phyloP scores from a whole-genome alignment of 2,888 invertebrate species.

The Muschampia plurimacula region DNA sequence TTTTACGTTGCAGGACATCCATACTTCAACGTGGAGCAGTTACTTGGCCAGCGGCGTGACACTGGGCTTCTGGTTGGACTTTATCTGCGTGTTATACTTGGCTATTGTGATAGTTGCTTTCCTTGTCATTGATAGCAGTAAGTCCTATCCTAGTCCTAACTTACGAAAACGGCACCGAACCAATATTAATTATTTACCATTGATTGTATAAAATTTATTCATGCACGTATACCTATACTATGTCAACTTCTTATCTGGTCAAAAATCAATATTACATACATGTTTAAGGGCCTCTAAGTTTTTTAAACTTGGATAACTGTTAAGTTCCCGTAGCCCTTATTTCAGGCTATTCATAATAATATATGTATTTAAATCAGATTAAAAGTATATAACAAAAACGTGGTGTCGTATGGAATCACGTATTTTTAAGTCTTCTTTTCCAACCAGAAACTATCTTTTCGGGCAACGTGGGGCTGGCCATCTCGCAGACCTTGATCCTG shows the following conservation, averaged over 20 bases:
- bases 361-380: too few relatives aligned
- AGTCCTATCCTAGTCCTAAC: constrained; percentile 50
- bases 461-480: constrained; percentile 90
- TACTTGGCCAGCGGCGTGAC: constrained; percentile 88
- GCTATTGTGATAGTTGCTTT: constrained; percentile 89
- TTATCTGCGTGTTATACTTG: constrained; percentile 89
- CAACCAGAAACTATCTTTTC: constrained; percentile 78
- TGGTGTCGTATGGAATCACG: background rate
- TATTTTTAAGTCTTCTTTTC: constrained; percentile 25
- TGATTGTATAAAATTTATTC: too few relatives aligned
- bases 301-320: too few relatives aligned
- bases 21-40: constrained; percentile 91
- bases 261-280: too few relatives aligned
- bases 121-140: constrained; percentile 84
- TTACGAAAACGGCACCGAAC: background rate
- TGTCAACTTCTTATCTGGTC: too few relatives aligned
- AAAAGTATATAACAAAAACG: too few relatives aligned
- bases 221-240: too few relatives aligned
- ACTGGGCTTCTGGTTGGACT: constrained; percentile 92
- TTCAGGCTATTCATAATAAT: too few relatives aligned
- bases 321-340: too few relatives aligned
- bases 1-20: constrained; percentile 83
- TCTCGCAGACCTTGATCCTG: constrained; percentile 88
- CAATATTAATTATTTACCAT: background rate
- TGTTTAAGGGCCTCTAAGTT: too few relatives aligned